Base-by-base conservation (phyloP, 1,140 invertebrate species). In the Drosophila azteca region DNA sequence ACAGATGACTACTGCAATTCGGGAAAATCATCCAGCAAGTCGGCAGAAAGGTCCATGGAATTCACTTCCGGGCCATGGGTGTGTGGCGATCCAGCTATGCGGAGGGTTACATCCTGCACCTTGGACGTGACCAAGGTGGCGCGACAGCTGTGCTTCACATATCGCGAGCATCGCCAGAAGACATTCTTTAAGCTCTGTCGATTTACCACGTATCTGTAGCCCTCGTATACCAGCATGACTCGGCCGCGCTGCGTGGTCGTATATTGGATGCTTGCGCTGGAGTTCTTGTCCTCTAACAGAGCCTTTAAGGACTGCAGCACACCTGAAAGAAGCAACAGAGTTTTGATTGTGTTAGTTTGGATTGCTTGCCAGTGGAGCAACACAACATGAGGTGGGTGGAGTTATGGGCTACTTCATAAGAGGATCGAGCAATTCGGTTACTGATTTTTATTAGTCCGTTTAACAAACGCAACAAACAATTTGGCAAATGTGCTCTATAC, bases 81-180 rank as follows among this genome's bases (percentile, higher is more conserved):
- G 64, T 92, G 91, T 9, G 90, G 90, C 3, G 84, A 46, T 13
- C 90, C 91, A 7, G 91, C 67, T 1, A 90, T 79, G 0, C 90
- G 77, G 7, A 92, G 58, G 0, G 77, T 60, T 0, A 79, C 82
- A 52, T 90, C 84, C 41, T 77, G 74, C 3, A 79, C 45, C 68
- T 91, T 92, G 7, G 90, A 92, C 2, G 91, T 92, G 6, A 91
- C 91, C 20, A 91, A 51, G 0, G 91, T 91, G 20, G 91, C 90
- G 0, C 91, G 70, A 65, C 91, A 92, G 11, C 79, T 79, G 57
- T 84, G 89, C 59, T 91, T 91, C 11, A 92, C 91, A 57, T 92
- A 92, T 15, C 90, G 78, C 0, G 90, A 89, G 55, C 91, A 92
- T 2, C 91, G 67, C 91, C 91, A 92, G 59, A 92, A 92, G 6